These are phyloP conservation scores for Struthio camelus DNA, from an alignment of 2,113 vertebrate genomes.

Conservation along the genomic window DNA sequence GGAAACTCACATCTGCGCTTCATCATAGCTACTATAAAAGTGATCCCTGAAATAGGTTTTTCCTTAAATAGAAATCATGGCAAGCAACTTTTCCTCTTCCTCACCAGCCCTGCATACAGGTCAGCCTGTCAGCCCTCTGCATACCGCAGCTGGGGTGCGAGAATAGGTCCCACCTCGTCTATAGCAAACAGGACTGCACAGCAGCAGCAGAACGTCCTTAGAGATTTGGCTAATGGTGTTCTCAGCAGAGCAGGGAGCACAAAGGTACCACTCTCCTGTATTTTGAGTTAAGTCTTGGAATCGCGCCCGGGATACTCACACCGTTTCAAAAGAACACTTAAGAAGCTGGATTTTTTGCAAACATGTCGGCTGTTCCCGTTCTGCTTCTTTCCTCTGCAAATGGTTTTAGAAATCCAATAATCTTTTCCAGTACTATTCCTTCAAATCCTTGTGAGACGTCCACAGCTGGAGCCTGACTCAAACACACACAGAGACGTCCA, in stretches of 20 bases:
- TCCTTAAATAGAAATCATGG: constrained; percentile 16
- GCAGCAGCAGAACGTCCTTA: neutral
- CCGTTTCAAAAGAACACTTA: neutral
- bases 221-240: constrained; percentile 24
- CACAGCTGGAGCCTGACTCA: neutral
- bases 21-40: neutral
- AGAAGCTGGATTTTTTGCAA: neutral
- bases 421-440: neutral
- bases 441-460: neutral
- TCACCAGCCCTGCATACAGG: neutral
- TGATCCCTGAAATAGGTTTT: neutral
- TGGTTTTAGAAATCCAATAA: neutral
- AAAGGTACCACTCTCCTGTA: neutral
- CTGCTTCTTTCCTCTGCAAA: neutral
- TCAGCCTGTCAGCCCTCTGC: neutral
- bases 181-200: constrained; percentile 32
- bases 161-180: neutral
- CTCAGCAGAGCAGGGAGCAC: neutral
- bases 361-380: neutral
- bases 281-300: constrained; percentile 1
- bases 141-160: neutral
- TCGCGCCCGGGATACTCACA: constrained; percentile 13
- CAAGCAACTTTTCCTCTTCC: neutral
- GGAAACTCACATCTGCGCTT: neutral
- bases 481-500: neutral